Evolutionary conservation across 2,797 vertebrate species (phyloP).

Genomic region (Cyclura pinguis): DNA sequence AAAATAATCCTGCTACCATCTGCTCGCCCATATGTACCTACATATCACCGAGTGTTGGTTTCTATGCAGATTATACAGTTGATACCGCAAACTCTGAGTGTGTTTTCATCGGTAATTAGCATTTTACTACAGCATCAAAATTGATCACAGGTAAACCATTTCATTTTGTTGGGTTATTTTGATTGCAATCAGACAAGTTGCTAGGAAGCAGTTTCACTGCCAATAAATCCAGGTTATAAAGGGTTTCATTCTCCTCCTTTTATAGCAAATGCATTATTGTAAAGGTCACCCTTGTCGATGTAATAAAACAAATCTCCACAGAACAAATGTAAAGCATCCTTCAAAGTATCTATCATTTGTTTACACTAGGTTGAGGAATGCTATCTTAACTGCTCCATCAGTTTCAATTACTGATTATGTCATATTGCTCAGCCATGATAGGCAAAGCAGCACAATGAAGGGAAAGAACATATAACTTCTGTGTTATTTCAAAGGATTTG

Average conservation of each 20-base stretch:
- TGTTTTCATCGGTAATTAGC: constrained; percentile 73
- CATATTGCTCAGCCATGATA: constrained; percentile 35
- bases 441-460: not conserved
- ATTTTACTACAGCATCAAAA: constrained; percentile 76
- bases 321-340: constrained; percentile 64
- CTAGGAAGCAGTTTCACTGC: constrained; percentile 72
- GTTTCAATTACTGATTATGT: constrained; percentile 61
- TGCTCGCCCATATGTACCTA: constrained; percentile 71
- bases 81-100: constrained; percentile 60
- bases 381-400: constrained; percentile 61
- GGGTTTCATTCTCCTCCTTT: constrained; percentile 53
- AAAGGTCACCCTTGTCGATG: constrained; percentile 74
- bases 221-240: constrained; percentile 75
- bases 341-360: constrained; percentile 57
- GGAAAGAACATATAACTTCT: not conserved
- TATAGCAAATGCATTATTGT: constrained; percentile 74
- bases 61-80: constrained; percentile 72
- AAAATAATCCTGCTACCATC: constrained; percentile 79
- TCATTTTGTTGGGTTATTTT: constrained; percentile 77
- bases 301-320: constrained; percentile 67
- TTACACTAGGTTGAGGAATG: constrained; percentile 60
- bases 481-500: not conserved
- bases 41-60: constrained; percentile 71
- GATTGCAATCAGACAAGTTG: constrained; percentile 72
- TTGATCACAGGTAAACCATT: constrained; percentile 77